phyloP scores from a whole-genome alignment of 2,888 invertebrate genomes.

The Epistrophe eligans region DNA sequence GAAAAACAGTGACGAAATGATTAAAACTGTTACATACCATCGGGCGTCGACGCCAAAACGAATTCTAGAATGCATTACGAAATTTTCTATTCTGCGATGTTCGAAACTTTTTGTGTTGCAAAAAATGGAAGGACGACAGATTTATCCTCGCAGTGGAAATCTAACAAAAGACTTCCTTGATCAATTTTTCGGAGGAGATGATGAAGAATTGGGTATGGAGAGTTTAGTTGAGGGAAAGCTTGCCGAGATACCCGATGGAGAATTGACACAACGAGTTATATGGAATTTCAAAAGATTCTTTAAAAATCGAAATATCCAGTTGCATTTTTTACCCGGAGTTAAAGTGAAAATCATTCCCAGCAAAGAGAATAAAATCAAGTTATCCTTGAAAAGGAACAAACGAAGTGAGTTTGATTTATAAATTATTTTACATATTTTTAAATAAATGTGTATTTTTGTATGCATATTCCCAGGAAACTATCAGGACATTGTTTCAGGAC shows the following conservation, averaged over 20 bases:
- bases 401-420: conserved; percentile 76
- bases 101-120: conserved; percentile 85
- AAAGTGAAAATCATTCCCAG: conserved; percentile 85
- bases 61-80: conserved; percentile 82
- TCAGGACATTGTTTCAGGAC: conserved; percentile 47
- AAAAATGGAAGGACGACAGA: conserved; percentile 83
- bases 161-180: conserved; percentile 81
- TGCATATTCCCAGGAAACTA: conserved; percentile 25
- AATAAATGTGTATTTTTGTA: not conserved
- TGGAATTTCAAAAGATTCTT: conserved; percentile 85
- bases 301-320: conserved; percentile 84
- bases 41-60: conserved; percentile 82
- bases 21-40: conserved; percentile 80
- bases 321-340: conserved; percentile 85
- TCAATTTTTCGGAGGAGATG: conserved; percentile 81
- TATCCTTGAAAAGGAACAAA: conserved; percentile 85
- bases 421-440: not conserved
- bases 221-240: conserved; percentile 84
- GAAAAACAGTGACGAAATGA: conserved; percentile 65
- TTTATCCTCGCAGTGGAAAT: conserved; percentile 79
- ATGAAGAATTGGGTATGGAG: conserved; percentile 78
- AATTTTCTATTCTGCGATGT: conserved; percentile 85
- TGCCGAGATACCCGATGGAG: conserved; percentile 84
- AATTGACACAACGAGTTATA: conserved; percentile 85
- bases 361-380: conserved; percentile 84